Percentiles rank a stretch among this genome's conserved stretches.
phyloP scores from a whole-genome alignment of 2,888 invertebrate species.

The Boloria selene region DNA sequence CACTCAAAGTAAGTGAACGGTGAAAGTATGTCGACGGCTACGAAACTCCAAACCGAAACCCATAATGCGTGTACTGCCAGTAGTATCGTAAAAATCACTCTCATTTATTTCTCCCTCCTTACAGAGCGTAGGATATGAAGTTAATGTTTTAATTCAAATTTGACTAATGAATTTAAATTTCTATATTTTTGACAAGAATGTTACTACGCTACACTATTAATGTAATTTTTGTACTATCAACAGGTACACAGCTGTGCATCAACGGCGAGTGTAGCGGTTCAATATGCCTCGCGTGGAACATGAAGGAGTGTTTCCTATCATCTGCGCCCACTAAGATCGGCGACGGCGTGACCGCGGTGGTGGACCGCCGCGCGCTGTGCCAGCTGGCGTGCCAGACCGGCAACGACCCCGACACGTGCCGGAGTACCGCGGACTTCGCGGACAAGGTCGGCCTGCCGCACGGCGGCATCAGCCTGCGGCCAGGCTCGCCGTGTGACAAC shows the following conservation, averaged over 20 bases:
- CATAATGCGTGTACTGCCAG: no score
- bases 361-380: conserved; percentile 93
- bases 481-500: conserved; percentile 99
- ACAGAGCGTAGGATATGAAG: no score
- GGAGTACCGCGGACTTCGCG: conserved; percentile 94
- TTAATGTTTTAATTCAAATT: no score
- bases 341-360: conserved; percentile 80
- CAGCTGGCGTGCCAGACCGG: conserved; percentile 98
- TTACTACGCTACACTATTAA: no score
- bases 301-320: conserved; percentile 97
- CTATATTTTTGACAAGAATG: no score
- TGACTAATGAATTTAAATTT: no score
- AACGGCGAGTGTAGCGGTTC: conserved; percentile 96
- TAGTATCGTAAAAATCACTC: no score
- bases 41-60: no score
- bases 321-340: conserved; percentile 85
- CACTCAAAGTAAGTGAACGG: neutral
- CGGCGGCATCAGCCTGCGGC: conserved; percentile 93
- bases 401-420: conserved; percentile 87
- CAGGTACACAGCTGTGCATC: conserved; percentile 90
- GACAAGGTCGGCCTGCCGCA: conserved; percentile 86
- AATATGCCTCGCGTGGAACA: conserved; percentile 96
- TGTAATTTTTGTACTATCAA: no score
- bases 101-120: no score
- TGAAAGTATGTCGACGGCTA: neutral